Percentiles rank a stretch among this genome's conserved stretches.
phyloP scores from a whole-genome alignment of 2,113 vertebrate genomes.

The Geococcyx californianus region DNA sequence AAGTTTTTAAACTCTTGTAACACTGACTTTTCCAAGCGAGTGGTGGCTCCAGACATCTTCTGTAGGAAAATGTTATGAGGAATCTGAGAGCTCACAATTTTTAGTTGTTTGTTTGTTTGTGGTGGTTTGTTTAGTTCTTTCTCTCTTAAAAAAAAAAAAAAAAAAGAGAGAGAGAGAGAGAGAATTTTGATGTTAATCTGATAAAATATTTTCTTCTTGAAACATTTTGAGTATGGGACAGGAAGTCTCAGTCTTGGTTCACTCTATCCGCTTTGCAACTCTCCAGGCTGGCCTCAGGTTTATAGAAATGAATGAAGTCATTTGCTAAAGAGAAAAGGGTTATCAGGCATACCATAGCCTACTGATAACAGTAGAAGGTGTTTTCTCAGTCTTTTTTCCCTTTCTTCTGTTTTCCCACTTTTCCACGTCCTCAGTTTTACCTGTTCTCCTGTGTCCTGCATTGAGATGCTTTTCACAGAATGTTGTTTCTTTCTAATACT shows the following conservation, averaged over 20 bases:
- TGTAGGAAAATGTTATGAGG: background rate
- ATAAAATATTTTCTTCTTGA: conserved; percentile 54
- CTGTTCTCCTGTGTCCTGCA: background rate
- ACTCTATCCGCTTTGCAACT: conserved; percentile 45
- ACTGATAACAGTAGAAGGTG: background rate
- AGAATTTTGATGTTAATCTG: conserved; percentile 20
- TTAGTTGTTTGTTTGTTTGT: background rate
- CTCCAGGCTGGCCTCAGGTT: conserved; percentile 32
- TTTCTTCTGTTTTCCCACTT: background rate
- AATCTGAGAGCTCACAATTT: background rate
- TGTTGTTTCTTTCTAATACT: background rate
- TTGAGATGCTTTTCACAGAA: background rate
- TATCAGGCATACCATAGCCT: background rate
- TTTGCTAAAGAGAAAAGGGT: background rate
- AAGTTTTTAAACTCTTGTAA: background rate
- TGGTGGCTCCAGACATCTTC: background rate
- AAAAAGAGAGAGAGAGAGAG: too few relatives aligned
- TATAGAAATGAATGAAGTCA: conserved; percentile 50
- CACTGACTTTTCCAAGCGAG: background rate
- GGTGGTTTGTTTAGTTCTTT: too few relatives aligned
- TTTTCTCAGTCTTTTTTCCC: background rate
- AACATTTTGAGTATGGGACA: conserved; percentile 24
- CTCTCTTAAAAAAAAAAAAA: background rate
- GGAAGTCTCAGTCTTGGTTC: conserved; percentile 49
- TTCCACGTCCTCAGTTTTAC: background rate